Percentiles rank a stretch among this genome's conserved stretches.
Conservation (phyloP, 1,140 invertebrate species). For the Drosophila subpulchrella region DNA sequence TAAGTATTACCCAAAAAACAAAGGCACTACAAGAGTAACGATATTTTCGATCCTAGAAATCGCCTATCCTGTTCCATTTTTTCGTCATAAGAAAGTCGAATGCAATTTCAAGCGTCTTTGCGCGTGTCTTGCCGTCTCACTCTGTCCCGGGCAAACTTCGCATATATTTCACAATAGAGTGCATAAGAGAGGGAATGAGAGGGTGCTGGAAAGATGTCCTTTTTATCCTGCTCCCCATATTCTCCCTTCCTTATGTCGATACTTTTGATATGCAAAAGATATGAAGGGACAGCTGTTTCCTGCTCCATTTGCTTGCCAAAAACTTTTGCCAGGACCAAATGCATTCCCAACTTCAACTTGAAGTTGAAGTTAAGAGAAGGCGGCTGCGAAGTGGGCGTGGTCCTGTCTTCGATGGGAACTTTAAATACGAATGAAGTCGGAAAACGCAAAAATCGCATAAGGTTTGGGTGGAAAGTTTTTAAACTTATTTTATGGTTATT, state of each 20-base stretch:
- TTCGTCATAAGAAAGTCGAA: slow-evolving; percentile 38
- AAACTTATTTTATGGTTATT: slow-evolving; percentile 73
- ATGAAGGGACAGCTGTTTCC: slow-evolving; percentile 82
- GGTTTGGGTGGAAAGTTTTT: slow-evolving; percentile 44
- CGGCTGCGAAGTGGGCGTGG: not conserved
- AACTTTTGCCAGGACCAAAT: slow-evolving; percentile 73
- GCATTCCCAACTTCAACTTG: slow-evolving; percentile 58
- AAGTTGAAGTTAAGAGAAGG: slow-evolving; percentile 26
- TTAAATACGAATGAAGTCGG: slow-evolving; percentile 49
- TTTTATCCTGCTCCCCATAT: slow-evolving; percentile 1
- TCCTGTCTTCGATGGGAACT: slow-evolving; percentile 30
- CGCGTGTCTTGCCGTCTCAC: slow-evolving; percentile 30
- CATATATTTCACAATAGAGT: slow-evolving; percentile 66
- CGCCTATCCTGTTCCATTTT: not conserved
- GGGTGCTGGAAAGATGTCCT: slow-evolving; percentile 13
- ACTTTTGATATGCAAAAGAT: slow-evolving; percentile 82
- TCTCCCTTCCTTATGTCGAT: slow-evolving; percentile 57
- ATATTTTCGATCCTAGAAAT: not conserved
- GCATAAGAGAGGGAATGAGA: slow-evolving; percentile 12
- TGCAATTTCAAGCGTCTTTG: slow-evolving; percentile 58
- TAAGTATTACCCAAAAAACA: not conserved
- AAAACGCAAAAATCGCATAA: slow-evolving; percentile 54
- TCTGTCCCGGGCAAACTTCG: slow-evolving; percentile 61
- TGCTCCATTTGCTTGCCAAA: slow-evolving; percentile 80
- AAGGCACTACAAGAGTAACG: not conserved